Evolutionary conservation across 53 echinoderm and acorn worm genomes (phyloP).

Genomic region (Luidia sarsii): DNA sequence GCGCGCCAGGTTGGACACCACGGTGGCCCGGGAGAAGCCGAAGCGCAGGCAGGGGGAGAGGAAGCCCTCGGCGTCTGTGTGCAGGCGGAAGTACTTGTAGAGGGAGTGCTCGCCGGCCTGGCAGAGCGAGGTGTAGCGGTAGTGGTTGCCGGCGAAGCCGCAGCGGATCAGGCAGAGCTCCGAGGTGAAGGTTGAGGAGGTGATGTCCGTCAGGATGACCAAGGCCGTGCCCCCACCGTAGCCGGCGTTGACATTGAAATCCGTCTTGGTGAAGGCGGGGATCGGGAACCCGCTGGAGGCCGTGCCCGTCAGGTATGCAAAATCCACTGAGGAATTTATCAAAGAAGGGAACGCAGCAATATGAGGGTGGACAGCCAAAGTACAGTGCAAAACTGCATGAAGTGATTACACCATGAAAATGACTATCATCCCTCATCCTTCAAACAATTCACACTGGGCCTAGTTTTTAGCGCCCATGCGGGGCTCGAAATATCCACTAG

Average conservation of each 20-base stretch:
- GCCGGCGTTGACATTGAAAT: slow-evolving; percentile 74
- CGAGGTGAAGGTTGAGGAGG: slow-evolving; percentile 43
- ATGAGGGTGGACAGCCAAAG: too few species aligned
- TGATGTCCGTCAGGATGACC: slow-evolving; percentile 53
- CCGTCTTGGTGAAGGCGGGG: slow-evolving; percentile 56
- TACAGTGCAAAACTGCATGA: too few species aligned
- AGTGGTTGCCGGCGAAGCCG: slow-evolving; percentile 76
- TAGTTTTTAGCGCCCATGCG: too few species aligned
- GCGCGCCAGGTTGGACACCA: slow-evolving; percentile 69
- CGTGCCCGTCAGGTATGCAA: slow-evolving; percentile 64
- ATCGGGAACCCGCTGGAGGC: slow-evolving; percentile 64
- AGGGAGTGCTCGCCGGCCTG: slow-evolving; percentile 70
- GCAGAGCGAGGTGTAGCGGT: slow-evolving; percentile 45
- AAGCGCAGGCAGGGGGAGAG: slow-evolving; percentile 58
- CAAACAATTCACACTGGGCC: too few species aligned
- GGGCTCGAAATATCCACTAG: too few species aligned
- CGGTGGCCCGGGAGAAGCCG: slow-evolving; percentile 62
- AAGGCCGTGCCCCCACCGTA: slow-evolving; percentile 83
- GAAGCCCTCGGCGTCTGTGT: slow-evolving; percentile 61
- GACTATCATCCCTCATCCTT: too few species aligned
- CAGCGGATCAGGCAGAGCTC: slow-evolving; percentile 72
- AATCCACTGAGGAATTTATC: slow-evolving; percentile 64
- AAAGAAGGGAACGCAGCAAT: too few species aligned
- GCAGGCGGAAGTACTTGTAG: slow-evolving; percentile 59
- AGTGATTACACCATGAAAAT: too few species aligned